Evolutionary conservation across 2,797 vertebrate species (phyloP).

Genomic region (Staurois parvus): DNA sequence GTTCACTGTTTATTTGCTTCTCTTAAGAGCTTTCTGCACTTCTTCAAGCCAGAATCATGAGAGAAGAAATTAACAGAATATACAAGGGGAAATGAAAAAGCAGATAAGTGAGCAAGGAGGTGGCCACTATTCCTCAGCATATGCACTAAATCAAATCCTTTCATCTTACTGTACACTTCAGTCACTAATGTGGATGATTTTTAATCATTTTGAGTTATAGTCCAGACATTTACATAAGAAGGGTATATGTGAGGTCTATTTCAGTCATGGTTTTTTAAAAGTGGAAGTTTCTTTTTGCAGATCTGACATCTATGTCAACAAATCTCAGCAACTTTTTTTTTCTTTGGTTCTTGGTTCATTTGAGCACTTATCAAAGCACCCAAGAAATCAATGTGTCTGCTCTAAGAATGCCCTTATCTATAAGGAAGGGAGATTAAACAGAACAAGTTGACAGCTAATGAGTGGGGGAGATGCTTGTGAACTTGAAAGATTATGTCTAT

Average conservation of each 20-base stretch:
- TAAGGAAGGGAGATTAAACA: constrained; percentile 44
- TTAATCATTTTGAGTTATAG: neutral
- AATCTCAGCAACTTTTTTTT: neutral
- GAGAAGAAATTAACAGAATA: constrained; percentile 10
- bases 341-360: neutral
- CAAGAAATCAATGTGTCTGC: constrained; percentile 25
- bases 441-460: constrained; percentile 48
- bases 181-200: neutral
- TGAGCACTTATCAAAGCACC: constrained; percentile 37
- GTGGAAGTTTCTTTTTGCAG: neutral
- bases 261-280: constrained; percentile 11
- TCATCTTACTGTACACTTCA: neutral
- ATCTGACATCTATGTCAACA: constrained; percentile 26
- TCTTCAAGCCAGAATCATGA: neutral
- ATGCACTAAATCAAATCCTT: neutral
- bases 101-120: constrained; percentile 20
- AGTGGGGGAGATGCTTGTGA: constrained; percentile 48
- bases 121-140: neutral
- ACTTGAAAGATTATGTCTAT: constrained; percentile 40
- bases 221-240: neutral
- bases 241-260: neutral
- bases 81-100: constrained; percentile 5
- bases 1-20: constrained; percentile 12
- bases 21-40: constrained; percentile 22
- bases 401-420: constrained; percentile 52